These are phyloP conservation scores for Gallinago undulata DNA, from an alignment of 2,113 vertebrate genomes.

Conservation along the genomic window DNA sequence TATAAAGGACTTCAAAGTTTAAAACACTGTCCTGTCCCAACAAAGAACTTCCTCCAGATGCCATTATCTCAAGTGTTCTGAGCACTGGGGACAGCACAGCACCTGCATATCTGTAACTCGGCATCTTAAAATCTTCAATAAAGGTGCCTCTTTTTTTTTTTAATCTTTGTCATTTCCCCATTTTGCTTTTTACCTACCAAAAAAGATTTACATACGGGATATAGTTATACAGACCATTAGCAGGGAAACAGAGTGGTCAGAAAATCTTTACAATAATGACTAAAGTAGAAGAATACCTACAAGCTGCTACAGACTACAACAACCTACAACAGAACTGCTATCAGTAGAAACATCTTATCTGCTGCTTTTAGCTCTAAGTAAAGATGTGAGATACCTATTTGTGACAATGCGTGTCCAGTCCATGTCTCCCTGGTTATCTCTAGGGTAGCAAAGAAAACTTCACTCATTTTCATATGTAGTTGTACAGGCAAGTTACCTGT, in stretches of 20 bases:
- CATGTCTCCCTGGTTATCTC: not conserved
- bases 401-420: not conserved
- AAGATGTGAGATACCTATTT: not conserved
- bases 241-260: not conserved
- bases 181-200: not conserved
- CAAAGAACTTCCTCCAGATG: slow-evolving; percentile 75
- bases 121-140: slow-evolving; percentile 50
- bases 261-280: not conserved
- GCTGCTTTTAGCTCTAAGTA: slow-evolving; percentile 23
- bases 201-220: not conserved
- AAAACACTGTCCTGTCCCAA: slow-evolving; percentile 71
- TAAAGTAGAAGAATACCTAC: not conserved
- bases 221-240: not conserved
- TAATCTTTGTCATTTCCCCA: not conserved
- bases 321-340: not conserved
- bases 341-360: not conserved
- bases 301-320: not conserved
- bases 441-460: not conserved
- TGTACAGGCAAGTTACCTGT: not conserved
- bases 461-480: not conserved
- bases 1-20: slow-evolving; percentile 78
- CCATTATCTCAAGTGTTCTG: slow-evolving; percentile 57
- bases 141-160: not conserved
- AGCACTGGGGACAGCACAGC: slow-evolving; percentile 36
- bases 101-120: slow-evolving; percentile 71